Percentiles rank a stretch among this genome's conserved stretches.
phyloP scores from a whole-genome alignment of 2,797 vertebrate genomes.

The Notoglanidium macrostoma region DNA sequence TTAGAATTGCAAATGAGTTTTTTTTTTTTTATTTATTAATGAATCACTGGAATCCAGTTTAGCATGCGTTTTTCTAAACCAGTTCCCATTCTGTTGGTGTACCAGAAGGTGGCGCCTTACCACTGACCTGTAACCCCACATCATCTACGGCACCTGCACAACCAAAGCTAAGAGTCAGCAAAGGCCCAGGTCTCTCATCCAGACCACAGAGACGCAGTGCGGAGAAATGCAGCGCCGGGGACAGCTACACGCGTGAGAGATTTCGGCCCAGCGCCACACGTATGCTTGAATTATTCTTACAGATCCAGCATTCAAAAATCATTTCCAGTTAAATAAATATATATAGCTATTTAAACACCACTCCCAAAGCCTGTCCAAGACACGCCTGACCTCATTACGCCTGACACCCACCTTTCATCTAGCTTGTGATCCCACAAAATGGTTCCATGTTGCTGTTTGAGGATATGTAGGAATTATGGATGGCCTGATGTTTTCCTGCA shows the following conservation, averaged over 20 bases:
- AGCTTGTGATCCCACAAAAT: background rate
- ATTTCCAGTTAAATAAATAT: background rate
- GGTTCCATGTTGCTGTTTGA: background rate
- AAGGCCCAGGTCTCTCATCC: slow-evolving; percentile 39
- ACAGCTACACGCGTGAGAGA: slow-evolving; percentile 81
- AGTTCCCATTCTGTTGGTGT: background rate
- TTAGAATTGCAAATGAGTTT: background rate
- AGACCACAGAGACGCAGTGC: slow-evolving; percentile 79
- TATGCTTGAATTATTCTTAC: slow-evolving; percentile 65
- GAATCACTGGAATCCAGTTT: background rate
- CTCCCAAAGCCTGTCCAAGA: background rate
- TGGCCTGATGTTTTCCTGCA: background rate
- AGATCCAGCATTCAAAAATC: background rate
- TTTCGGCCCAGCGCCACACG: slow-evolving; percentile 81
- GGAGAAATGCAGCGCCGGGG: slow-evolving; percentile 78
- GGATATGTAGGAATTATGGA: background rate
- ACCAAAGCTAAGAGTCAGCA: slow-evolving; percentile 37
- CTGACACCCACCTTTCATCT: background rate
- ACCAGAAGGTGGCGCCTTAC: slow-evolving; percentile 77
- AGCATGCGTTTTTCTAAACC: background rate
- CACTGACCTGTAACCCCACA: slow-evolving; percentile 63
- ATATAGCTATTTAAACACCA: background rate
- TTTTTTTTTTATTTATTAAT: background rate
- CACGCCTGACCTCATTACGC: background rate
- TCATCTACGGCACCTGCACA: slow-evolving; percentile 51